phyloP scores from a whole-genome alignment of 2,113 vertebrate species.

The Datnioides undecimradiatus region DNA sequence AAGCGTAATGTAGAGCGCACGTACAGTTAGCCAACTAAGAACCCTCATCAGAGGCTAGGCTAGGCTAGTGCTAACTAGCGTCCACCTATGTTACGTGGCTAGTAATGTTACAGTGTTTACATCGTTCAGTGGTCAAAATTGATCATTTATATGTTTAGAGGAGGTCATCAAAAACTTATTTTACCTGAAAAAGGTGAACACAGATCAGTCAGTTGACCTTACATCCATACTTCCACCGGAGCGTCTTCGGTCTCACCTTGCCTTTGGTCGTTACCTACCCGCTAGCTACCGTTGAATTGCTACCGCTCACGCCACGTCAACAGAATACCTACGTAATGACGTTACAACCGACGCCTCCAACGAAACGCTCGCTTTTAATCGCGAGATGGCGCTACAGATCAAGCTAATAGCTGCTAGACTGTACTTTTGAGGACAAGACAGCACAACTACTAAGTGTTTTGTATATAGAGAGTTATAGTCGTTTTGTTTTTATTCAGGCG shows the following conservation, averaged over 20 bases:
- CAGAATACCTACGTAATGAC: slow-evolving; percentile 80
- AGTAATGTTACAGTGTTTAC: background rate
- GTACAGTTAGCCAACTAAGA: background rate
- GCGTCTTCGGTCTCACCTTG: slow-evolving; percentile 30
- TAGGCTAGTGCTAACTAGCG: slow-evolving; percentile 57
- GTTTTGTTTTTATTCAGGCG: background rate
- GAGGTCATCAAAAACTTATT: background rate
- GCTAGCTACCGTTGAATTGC: slow-evolving; percentile 43
- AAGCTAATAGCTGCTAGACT: background rate
- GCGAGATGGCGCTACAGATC: slow-evolving; percentile 55
- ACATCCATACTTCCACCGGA: slow-evolving; percentile 49
- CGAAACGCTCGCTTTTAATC: background rate
- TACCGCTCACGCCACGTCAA: slow-evolving; percentile 84
- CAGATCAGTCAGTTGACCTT: slow-evolving; percentile 36
- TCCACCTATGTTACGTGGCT: background rate
- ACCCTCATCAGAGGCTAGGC: background rate
- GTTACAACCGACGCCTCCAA: slow-evolving; percentile 1
- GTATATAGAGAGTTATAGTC: background rate
- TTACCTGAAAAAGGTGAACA: slow-evolving; percentile 58
- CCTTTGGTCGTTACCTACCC: background rate
- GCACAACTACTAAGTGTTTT: background rate
- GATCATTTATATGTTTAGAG: background rate
- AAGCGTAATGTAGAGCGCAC: background rate
- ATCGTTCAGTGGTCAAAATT: background rate
- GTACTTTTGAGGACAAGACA: background rate